Evolutionary conservation across 2,113 vertebrate species (phyloP).

Genomic region (Anhinga rufa): DNA sequence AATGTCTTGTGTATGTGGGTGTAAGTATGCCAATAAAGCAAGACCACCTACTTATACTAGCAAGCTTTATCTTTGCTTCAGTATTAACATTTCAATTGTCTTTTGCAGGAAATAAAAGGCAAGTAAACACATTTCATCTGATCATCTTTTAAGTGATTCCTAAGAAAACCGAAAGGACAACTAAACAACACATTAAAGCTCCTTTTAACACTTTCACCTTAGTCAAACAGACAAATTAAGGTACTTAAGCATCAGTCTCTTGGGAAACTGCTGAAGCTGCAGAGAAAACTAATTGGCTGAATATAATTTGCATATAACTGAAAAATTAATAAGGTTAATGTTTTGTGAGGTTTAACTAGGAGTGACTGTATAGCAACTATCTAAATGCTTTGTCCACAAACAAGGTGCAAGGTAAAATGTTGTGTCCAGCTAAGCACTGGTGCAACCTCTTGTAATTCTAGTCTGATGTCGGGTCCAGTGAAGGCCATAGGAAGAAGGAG

Average conservation of each 20-base stretch:
- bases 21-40: neutral
- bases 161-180: neutral
- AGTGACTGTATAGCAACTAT: neutral
- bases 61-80: neutral
- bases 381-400: neutral
- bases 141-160: neutral
- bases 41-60: neutral
- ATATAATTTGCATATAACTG: neutral
- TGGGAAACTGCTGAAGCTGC: constrained; percentile 3
- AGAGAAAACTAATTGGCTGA: neutral
- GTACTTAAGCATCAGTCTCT: neutral
- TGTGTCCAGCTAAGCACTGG: neutral
- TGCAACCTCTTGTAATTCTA: neutral
- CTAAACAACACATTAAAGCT: neutral
- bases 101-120: neutral
- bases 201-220: constrained; percentile 21
- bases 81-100: neutral
- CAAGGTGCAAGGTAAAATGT: neutral
- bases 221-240: neutral
- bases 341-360: neutral
- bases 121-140: neutral
- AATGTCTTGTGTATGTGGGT: neutral
- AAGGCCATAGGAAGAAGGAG: neutral
- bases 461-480: neutral
- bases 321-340: constrained; percentile 24